Conservation (phyloP, 64 coral and sea anemone genomes). For the Exaiptasia diaphana region DNA sequence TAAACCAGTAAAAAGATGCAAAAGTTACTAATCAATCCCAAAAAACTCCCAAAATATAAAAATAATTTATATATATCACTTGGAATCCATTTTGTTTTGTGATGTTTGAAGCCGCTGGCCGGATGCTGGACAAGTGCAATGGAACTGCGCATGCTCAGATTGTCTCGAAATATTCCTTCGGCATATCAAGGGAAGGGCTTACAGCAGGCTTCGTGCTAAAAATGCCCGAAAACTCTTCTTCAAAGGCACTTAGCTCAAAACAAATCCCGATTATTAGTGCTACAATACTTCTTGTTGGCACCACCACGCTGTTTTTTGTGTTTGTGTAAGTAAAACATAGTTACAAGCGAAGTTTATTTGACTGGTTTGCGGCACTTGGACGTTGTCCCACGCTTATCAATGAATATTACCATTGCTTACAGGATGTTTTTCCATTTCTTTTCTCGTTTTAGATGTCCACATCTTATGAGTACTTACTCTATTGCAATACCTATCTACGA, state of each 20-base stretch:
- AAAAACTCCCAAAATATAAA: too few species aligned
- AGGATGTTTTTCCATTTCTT: not conserved
- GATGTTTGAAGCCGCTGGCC: constrained; percentile 54
- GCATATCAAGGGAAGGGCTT: constrained; percentile 6
- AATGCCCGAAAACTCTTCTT: constrained; percentile 66
- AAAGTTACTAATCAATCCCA: too few species aligned
- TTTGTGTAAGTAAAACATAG: constrained; percentile 71
- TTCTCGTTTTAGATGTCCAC: constrained; percentile 79
- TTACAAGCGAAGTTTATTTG: not conserved
- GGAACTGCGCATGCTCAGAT: constrained; percentile 63
- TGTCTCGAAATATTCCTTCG: not conserved
- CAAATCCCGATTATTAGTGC: constrained; percentile 92
- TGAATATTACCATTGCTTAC: too few species aligned
- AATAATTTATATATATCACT: too few species aligned
- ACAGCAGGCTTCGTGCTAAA: constrained; percentile 17
- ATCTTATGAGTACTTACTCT: constrained; percentile 62
- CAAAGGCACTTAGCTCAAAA: constrained; percentile 69
- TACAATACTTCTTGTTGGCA: constrained; percentile 83
- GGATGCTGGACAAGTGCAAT: not conserved
- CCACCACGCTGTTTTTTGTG: constrained; percentile 85
- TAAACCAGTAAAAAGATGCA: too few species aligned
- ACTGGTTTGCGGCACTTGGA: not conserved
- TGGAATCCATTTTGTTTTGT: constrained; percentile 9
- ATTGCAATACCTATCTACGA: constrained; percentile 77
- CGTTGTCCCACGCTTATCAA: too few species aligned